Evolutionary conservation across 2,113 vertebrate genomes (phyloP).

Genomic region (Aegypius monachus): DNA sequence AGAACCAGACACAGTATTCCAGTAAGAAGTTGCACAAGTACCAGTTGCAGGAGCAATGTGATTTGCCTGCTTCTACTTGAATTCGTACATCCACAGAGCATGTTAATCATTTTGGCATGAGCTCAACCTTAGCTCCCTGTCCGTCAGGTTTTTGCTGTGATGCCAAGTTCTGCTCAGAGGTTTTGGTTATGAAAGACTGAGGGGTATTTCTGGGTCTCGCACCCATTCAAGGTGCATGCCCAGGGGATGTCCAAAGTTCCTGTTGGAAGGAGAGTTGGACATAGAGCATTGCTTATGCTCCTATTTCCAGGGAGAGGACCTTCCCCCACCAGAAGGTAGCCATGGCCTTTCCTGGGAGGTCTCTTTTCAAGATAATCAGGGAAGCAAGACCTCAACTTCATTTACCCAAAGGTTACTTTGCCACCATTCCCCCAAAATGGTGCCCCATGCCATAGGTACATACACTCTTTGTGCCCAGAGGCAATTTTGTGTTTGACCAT

Average conservation of each 20-base stretch:
- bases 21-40: slow-evolving; percentile 22
- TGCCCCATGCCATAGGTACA: background rate
- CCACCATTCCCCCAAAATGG: rapidly evolving
- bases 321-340: background rate
- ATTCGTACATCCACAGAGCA: background rate
- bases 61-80: background rate
- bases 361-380: background rate
- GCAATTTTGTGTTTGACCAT: background rate
- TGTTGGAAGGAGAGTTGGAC: background rate
- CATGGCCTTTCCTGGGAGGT: background rate
- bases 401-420: background rate
- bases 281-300: background rate
- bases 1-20: slow-evolving; percentile 30
- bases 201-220: background rate
- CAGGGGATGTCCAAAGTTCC: background rate
- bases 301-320: background rate
- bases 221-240: background rate
- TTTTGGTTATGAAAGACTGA: background rate
- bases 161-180: background rate
- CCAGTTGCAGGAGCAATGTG: slow-evolving; percentile 16
- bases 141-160: background rate
- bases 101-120: background rate
- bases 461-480: background rate
- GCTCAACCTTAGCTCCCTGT: background rate
- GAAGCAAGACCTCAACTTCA: background rate